Conservation (phyloP, 2,888 invertebrate genomes). For the Malacosoma neustria region DNA sequence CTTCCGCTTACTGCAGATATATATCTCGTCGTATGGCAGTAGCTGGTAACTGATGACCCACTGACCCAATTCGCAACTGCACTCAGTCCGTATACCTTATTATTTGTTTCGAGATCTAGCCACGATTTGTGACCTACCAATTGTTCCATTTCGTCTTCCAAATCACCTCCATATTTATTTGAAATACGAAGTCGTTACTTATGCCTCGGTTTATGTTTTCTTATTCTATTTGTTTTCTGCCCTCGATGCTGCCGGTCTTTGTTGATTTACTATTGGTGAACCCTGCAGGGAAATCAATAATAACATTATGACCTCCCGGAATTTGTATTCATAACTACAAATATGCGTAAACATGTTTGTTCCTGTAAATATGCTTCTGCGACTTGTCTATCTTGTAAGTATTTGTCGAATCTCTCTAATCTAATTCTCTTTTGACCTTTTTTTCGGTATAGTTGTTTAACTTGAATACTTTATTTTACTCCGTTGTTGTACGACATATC, state of each 20-base stretch:
- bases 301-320: constrained; percentile 18
- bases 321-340: constrained; percentile 10
- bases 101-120: constrained; percentile 64
- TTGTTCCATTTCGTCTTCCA: constrained; percentile 38
- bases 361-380: constrained; percentile 6
- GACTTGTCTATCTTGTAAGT: background rate
- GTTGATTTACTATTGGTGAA: constrained; percentile 14
- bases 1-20: constrained; percentile 52
- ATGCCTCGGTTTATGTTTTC: no score
- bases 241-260: constrained; percentile 7
- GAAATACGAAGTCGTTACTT: no score
- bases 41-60: constrained; percentile 55
- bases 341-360: constrained; percentile 19
- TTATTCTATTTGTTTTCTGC: constrained; percentile 16
- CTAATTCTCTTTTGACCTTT: no score
- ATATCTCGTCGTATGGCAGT: constrained; percentile 65
- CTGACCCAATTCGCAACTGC: constrained; percentile 64
- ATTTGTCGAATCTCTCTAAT: no score
- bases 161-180: no score
- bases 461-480: no score
- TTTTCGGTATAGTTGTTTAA: no score
- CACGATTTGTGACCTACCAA: constrained; percentile 40
- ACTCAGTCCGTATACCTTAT: constrained; percentile 48
- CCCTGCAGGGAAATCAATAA: constrained; percentile 31
- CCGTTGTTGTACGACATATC: no score